A percentile compares a stretch with the other conserved stretches of the same genome.
Conservation (phyloP, 2,797 vertebrate genomes). For the Dicrostonyx torquatus region DNA sequence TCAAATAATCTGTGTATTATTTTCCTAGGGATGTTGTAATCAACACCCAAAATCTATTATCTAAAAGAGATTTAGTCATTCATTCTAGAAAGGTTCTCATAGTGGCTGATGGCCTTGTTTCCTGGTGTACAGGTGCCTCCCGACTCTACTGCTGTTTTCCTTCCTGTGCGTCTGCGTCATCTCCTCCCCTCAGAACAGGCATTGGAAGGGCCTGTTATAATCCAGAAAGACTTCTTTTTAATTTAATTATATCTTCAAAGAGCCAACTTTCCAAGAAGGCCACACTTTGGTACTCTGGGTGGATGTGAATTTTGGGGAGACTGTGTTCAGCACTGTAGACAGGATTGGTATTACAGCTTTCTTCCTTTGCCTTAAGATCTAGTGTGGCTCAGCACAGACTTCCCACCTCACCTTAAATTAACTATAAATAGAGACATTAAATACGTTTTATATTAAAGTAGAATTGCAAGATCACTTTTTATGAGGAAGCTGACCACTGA, state of each 20-base stretch:
- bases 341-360: neutral
- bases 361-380: neutral
- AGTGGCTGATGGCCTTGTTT: neutral
- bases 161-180: neutral
- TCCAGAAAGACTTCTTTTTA: neutral
- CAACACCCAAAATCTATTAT: neutral
- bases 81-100: neutral
- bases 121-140: neutral
- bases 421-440: neutral
- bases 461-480: neutral
- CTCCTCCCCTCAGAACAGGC: neutral
- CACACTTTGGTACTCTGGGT: neutral
- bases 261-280: conserved; percentile 3
- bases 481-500: neutral
- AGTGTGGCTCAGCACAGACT: neutral
- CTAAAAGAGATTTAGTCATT: neutral
- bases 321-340: neutral
- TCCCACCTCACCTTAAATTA: neutral
- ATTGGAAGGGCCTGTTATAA: neutral
- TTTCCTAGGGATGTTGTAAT: neutral
- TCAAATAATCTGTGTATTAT: neutral
- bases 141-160: neutral
- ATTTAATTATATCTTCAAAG: neutral
- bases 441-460: neutral
- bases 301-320: neutral